Evolutionary conservation across 2,113 vertebrate species (phyloP).

Genomic region (Trichomycterus rosablanca): DNA sequence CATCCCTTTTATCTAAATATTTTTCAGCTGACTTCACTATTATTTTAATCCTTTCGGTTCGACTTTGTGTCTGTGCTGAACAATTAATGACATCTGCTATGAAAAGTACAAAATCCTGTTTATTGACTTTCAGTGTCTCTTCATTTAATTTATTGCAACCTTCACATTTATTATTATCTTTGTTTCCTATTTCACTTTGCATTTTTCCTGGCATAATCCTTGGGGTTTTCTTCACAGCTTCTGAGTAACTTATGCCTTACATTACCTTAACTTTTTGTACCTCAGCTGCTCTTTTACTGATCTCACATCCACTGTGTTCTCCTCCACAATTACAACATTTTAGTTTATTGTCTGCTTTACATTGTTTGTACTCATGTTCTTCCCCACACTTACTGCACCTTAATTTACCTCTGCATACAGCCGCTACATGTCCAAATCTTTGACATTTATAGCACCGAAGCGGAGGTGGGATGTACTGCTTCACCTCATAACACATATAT

Average conservation of each 20-base stretch:
- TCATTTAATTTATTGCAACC: neutral
- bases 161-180: neutral
- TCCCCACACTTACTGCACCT: neutral
- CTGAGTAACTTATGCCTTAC: neutral
- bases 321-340: neutral
- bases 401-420: neutral
- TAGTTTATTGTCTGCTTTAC: neutral
- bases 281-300: neutral
- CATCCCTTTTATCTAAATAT: no score
- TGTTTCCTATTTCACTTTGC: neutral
- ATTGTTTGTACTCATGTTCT: neutral
- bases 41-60: no score
- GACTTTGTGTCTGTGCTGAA: neutral
- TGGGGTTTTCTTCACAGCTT: neutral
- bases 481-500: neutral
- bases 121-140: neutral
- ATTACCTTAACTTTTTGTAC: neutral
- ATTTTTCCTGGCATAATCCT: no score
- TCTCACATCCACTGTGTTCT: neutral
- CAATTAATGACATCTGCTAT: neutral
- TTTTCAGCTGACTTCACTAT: no score
- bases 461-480: no score
- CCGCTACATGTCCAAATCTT: neutral
- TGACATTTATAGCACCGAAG: neutral
- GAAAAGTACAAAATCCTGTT: no score